Conservation (phyloP, 2,113 vertebrate species). For the Phodopus roborovskii region DNA sequence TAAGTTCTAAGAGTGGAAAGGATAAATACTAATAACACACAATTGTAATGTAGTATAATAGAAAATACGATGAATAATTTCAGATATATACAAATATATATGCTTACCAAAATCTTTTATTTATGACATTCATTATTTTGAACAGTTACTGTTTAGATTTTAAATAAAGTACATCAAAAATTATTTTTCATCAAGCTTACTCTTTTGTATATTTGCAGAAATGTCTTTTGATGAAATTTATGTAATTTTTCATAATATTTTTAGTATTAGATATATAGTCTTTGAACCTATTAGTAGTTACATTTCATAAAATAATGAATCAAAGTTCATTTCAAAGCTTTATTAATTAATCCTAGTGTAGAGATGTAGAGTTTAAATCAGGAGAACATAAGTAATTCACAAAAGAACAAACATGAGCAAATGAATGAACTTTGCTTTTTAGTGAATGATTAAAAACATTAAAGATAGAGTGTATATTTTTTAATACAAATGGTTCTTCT, state of each 20-base stretch:
- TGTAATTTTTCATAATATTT: background rate
- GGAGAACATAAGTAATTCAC: background rate
- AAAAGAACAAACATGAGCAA: background rate
- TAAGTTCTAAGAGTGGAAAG: background rate
- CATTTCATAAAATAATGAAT: background rate
- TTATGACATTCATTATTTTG: background rate
- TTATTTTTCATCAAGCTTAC: background rate
- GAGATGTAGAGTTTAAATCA: conserved; percentile 55
- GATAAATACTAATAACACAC: background rate
- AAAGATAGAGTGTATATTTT: conserved; percentile 57
- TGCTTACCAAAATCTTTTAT: background rate
- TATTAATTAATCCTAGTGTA: conserved; percentile 27
- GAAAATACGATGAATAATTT: background rate
- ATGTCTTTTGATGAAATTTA: background rate
- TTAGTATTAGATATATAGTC: background rate
- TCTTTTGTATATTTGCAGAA: background rate
- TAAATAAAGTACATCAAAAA: background rate
- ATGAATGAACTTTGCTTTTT: conserved; percentile 46
- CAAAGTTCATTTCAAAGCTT: conserved; percentile 72
- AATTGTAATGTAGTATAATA: background rate
- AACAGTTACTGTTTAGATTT: background rate
- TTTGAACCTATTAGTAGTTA: background rate
- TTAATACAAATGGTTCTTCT: background rate
- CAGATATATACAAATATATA: background rate
- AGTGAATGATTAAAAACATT: conserved; percentile 53